These are phyloP conservation scores for Chaetura pelagica DNA, from an alignment of 2,113 vertebrate species.

Conservation along the genomic window DNA sequence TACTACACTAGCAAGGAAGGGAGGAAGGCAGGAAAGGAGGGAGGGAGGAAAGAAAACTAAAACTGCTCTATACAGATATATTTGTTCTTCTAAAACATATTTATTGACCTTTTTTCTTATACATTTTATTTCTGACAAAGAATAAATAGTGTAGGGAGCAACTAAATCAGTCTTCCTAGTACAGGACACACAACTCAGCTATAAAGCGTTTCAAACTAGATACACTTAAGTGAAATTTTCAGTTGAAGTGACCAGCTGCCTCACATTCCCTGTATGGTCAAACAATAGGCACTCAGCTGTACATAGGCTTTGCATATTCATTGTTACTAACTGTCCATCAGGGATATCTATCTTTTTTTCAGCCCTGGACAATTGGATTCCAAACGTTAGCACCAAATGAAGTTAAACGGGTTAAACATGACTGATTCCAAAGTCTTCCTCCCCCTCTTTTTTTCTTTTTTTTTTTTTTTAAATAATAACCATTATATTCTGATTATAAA, in stretches of 20 bases:
- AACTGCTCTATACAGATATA: background rate
- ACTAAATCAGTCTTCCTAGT: background rate
- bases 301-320: background rate
- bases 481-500: background rate
- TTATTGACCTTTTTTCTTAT: background rate
- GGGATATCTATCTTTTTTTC: background rate
- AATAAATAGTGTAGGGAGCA: background rate
- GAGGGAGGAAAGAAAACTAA: background rate
- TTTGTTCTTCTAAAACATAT: background rate
- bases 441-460: too few species aligned
- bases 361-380: background rate
- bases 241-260: background rate
- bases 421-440: accelerated
- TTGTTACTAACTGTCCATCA: background rate
- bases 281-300: background rate
- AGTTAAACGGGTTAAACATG: background rate
- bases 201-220: background rate
- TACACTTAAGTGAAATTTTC: background rate
- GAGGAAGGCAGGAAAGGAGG: too few species aligned
- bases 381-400: background rate
- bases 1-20: background rate
- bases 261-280: background rate
- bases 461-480: background rate
- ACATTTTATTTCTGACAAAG: background rate
- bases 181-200: background rate